Conservation (phyloP, 2,113 vertebrate genomes). For the Microtus oregoni region DNA sequence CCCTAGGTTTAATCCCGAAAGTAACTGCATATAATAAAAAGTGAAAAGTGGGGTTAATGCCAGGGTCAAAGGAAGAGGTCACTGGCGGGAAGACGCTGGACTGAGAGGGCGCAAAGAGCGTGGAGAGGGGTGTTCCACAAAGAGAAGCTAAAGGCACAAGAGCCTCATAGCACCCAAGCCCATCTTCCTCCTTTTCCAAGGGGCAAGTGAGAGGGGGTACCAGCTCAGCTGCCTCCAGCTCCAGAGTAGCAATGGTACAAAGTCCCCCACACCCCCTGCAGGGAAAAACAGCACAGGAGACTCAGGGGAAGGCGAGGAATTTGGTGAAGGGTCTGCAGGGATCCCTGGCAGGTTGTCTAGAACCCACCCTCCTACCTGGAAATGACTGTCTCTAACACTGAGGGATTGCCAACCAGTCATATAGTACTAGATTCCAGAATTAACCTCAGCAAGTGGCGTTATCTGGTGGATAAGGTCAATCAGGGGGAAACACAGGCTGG, state of each 20-base stretch:
- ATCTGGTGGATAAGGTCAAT: not conserved
- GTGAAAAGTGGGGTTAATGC: not conserved
- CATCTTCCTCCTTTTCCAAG: not conserved
- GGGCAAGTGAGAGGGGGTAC: not conserved
- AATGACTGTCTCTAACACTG: not conserved
- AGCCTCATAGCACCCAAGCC: not conserved
- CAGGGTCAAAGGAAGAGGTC: not conserved
- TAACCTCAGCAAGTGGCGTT: not conserved
- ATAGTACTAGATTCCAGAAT: not conserved
- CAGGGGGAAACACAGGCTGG: not conserved
- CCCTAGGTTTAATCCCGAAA: not conserved
- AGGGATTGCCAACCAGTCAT: not conserved
- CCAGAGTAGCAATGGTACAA: not conserved
- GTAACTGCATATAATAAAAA: not conserved
- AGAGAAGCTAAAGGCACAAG: not conserved
- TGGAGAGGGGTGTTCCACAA: not conserved
- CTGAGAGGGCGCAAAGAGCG: not conserved
- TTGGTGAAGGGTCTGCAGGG: not conserved
- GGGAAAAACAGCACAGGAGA: too few relatives aligned
- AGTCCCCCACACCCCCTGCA: not conserved
- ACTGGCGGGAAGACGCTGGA: not conserved
- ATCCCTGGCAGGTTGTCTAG: not conserved
- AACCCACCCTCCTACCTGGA: too few relatives aligned
- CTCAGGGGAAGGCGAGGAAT: fast-evolving
- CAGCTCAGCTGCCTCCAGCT: not conserved